phyloP scores from a whole-genome alignment of 2,888 invertebrate genomes.

The Erebia epiphron region DNA sequence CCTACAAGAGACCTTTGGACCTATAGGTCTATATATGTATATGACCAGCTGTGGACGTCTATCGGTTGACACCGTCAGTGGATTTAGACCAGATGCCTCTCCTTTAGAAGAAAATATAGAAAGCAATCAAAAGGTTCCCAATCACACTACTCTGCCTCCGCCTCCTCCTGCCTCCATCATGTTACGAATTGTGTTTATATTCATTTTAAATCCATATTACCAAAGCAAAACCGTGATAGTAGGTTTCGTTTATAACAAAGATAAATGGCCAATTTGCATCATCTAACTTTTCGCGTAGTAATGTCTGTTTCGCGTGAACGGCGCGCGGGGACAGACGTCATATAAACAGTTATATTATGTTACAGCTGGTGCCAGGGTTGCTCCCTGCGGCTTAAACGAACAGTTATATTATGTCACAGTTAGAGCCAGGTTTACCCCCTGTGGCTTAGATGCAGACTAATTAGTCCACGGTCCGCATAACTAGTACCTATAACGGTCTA shows the following conservation, averaged over 20 bases:
- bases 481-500: neutral
- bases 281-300: slow-evolving; percentile 22
- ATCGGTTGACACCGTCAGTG: too few relatives aligned
- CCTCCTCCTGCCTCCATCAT: too few relatives aligned
- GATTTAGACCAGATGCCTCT: too few relatives aligned
- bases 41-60: too few relatives aligned
- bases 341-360: slow-evolving; percentile 9
- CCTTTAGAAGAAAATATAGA: too few relatives aligned
- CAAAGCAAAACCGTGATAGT: neutral
- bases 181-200: neutral
- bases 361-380: slow-evolving; percentile 17
- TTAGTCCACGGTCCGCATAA: neutral
- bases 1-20: too few relatives aligned
- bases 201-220: too few relatives aligned
- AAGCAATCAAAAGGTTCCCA: too few relatives aligned
- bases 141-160: too few relatives aligned
- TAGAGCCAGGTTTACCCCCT: neutral
- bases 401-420: slow-evolving; percentile 18
- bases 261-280: slow-evolving; percentile 20
- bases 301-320: slow-evolving; percentile 28
- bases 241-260: slow-evolving; percentile 16
- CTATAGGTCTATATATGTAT: too few relatives aligned
- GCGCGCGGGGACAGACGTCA: neutral
- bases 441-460: neutral
- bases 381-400: neutral